Evolutionary conservation across 2,113 vertebrate species (phyloP), one percentile per base, ranked within the genome.

Genomic region (Condylura cristata): DNA sequence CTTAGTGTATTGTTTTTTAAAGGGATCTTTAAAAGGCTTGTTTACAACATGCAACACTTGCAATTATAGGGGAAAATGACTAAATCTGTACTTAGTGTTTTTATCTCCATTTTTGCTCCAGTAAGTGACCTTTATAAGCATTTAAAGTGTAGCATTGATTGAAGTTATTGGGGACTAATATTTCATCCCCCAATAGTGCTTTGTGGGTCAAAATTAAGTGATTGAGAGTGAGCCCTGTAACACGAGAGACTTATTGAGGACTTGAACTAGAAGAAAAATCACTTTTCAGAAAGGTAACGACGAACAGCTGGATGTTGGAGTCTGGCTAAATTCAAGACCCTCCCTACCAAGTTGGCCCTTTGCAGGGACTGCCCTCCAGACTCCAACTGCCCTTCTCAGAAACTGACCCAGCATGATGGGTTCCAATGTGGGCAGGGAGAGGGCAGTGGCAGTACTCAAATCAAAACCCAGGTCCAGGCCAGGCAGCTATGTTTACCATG

Each of bases 51-150:
- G 39, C 70, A 94, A 86, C 34, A 65, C 81, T 95, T 95, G 39
- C 83, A 96, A 95, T 97, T 92, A 94, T 89, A 83, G 89, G 86
- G 83, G 86, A 96, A 97, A 94, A 95, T 91, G 70, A 70, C 91
- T 91, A 91, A 94, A 86, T 95, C 79, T 86, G 53, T 53, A 53
- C 60, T 89, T 80, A 28, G 75, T 32, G 56, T 65, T 95, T 93
- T 85, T 85, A 18, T 94, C 76, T 91, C 78, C 79, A 82, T 74
- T 63, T 93, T 89, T 94, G 83, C 83, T 56, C 51, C 48, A 51
- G 37, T 13, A 20, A 88, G 70, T 95, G 91, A 95, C 76, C 90
- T 95, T 92, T 89, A 51, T 41, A 74, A 91, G 46, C 58, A 61
- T 66, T 79, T 53, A 74, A 79, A 89, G 76, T 63, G 53, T 5